These are phyloP conservation scores for Nerophis lumbriciformis DNA, from an alignment of 2,113 vertebrate genomes.

Conservation along the genomic window DNA sequence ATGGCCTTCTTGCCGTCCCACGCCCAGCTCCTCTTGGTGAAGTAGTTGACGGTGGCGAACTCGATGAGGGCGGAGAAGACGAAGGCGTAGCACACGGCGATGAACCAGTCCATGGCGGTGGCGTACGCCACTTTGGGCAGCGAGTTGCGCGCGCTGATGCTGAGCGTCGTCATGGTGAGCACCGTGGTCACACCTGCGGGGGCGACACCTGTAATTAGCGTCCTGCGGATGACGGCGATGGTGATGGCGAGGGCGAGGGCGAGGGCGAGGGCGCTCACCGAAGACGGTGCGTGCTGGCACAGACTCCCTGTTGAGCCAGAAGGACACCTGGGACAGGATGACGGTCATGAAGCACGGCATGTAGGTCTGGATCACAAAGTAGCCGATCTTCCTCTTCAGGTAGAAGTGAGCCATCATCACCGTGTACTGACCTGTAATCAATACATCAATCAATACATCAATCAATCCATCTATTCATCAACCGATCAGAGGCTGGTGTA, in stretches of 20 bases:
- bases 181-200: slow-evolving; percentile 91
- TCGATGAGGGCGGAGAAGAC: slow-evolving; percentile 97
- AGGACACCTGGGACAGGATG: slow-evolving; percentile 93
- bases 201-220: not conserved
- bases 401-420: slow-evolving; percentile 97
- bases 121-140: slow-evolving; percentile 96
- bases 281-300: slow-evolving; percentile 95
- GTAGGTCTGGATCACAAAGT: slow-evolving; percentile 97
- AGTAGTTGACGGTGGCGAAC: slow-evolving; percentile 97
- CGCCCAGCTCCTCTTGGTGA: slow-evolving; percentile 97
- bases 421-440: slow-evolving; percentile 85
- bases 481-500: not conserved
- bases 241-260: not conserved
- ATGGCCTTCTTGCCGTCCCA: slow-evolving; percentile 98
- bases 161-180: slow-evolving; percentile 97
- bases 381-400: slow-evolving; percentile 96
- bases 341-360: slow-evolving; percentile 99
- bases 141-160: slow-evolving; percentile 95
- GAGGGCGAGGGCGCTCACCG: slow-evolving; percentile 70
- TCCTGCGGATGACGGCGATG: not conserved
- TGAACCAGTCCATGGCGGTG: slow-evolving; percentile 99
- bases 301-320: slow-evolving; percentile 96
- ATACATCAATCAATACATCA: not conserved
- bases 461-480: not conserved
- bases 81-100: slow-evolving; percentile 95